These are phyloP conservation scores for Dasyornis broadbenti DNA, from an alignment of 2,113 vertebrate species.

Conservation along the genomic window DNA sequence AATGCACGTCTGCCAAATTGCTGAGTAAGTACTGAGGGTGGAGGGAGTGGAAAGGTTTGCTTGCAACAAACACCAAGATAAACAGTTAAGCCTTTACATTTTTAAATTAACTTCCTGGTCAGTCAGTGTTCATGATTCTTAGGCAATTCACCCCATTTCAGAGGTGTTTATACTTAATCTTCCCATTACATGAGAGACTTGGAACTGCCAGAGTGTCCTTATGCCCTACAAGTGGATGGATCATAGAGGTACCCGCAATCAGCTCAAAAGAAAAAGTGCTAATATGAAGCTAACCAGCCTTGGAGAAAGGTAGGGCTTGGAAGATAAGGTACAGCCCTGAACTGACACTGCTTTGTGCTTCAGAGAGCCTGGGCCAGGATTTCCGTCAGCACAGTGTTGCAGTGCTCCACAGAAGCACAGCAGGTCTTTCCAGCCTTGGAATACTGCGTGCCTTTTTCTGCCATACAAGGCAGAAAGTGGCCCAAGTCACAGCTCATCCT, in stretches of 20 bases:
- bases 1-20: neutral
- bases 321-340: neutral
- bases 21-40: neutral
- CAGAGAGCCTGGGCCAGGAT: neutral
- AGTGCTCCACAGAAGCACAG: neutral
- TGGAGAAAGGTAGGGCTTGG: neutral
- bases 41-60: neutral
- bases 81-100: neutral
- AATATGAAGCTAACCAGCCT: neutral
- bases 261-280: neutral
- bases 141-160: neutral
- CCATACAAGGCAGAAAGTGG: neutral
- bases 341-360: neutral
- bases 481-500: neutral
- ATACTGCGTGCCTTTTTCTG: neutral
- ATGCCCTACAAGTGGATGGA: neutral
- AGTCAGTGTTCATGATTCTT: neutral
- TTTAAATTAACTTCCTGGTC: neutral
- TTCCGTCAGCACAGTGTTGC: neutral
- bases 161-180: neutral
- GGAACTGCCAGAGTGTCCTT: neutral
- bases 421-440: neutral
- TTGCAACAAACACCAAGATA: neutral
- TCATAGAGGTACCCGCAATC: neutral
- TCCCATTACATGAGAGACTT: neutral